Evolutionary conservation across 1,140 invertebrate species (phyloP).

Genomic region (Dreissena rostriformis): DNA sequence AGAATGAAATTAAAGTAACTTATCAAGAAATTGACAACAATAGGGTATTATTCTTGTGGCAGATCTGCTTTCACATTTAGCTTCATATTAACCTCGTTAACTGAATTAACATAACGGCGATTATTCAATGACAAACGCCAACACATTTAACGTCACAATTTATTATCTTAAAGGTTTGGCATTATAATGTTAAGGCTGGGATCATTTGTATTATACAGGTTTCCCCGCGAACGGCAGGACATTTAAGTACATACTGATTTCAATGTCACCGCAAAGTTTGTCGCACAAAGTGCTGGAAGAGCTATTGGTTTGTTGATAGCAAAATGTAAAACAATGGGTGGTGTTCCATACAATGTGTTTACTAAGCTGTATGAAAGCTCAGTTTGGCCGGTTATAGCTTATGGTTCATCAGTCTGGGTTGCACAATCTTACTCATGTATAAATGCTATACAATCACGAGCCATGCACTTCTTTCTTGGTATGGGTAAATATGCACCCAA

Average conservation of each 20-base stretch:
- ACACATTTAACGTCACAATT: too few relatives aligned
- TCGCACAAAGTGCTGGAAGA: neutral
- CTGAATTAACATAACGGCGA: too few relatives aligned
- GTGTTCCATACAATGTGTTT: constrained; percentile 16
- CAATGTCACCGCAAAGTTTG: neutral
- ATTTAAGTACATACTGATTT: neutral
- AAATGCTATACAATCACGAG: constrained; percentile 23
- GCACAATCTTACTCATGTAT: constrained; percentile 13
- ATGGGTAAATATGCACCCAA: constrained; percentile 25
- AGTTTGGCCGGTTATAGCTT: constrained; percentile 22
- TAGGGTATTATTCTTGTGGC: too few relatives aligned
- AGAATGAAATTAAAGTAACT: too few relatives aligned
- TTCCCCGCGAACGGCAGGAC: too few relatives aligned
- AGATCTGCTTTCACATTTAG: too few relatives aligned
- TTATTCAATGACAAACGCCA: too few relatives aligned
- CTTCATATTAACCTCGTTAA: too few relatives aligned
- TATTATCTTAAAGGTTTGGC: too few relatives aligned
- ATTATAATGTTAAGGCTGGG: too few relatives aligned
- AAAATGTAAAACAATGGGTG: constrained; percentile 4
- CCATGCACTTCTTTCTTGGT: constrained; percentile 3
- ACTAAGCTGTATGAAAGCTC: constrained; percentile 29
- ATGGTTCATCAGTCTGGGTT: constrained; percentile 20
- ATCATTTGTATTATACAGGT: too few relatives aligned
- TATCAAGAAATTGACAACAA: too few relatives aligned
- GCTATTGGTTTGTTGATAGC: constrained; percentile 9